Conservation (phyloP, 2,797 vertebrate species). For the Sarcoramphus papa region DNA sequence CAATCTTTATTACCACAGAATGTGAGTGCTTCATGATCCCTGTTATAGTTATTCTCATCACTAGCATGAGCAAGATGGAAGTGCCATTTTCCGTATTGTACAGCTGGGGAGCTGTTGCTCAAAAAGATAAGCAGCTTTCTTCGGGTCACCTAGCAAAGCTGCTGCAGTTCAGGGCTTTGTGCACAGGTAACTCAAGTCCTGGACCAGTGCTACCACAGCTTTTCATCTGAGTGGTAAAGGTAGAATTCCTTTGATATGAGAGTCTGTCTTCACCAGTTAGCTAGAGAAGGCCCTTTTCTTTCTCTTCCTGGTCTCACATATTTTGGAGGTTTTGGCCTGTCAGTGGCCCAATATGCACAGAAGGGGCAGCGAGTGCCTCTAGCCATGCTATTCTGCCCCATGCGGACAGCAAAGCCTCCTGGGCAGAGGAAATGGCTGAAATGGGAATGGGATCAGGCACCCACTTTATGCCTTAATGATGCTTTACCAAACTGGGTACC, state of each 20-base stretch:
- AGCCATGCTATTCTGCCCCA: neutral
- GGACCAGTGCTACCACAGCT: neutral
- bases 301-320: neutral
- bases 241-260: neutral
- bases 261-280: neutral
- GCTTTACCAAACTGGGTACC: neutral
- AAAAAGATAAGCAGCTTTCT: neutral
- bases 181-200: neutral
- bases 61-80: neutral
- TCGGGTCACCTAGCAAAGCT: neutral
- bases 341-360: neutral
- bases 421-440: neutral
- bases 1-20: neutral
- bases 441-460: neutral
- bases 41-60: neutral
- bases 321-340: neutral
- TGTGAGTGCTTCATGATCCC: neutral
- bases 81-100: neutral
- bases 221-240: neutral
- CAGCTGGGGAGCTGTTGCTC: neutral
- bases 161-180: neutral
- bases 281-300: neutral
- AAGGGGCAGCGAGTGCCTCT: neutral
- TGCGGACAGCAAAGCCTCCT: accelerated
- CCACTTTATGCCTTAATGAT: neutral